Base-by-base conservation (phyloP, 2,888 invertebrate genomes). In the Athrips mouffetella region DNA sequence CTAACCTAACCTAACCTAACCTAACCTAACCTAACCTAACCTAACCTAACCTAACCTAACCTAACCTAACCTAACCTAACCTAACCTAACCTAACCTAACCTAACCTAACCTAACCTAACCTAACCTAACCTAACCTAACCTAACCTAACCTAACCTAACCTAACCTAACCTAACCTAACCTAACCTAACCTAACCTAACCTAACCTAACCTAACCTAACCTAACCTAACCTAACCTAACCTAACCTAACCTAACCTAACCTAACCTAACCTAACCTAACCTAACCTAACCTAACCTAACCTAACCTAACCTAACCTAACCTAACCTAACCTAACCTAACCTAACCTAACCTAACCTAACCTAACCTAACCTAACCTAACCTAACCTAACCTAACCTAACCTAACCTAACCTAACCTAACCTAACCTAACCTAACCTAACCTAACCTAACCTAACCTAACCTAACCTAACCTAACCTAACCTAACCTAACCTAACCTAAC, bases 401-500 rank as follows among this genome's bases (percentile, higher is more conserved):
- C n/a, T n/a, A n/a, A n/a, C n/a, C n/a, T n/a, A 35, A 35, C 35
- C 35, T 18, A 35, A 35, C 50, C 47, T 47, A 50, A 50, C 50
- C 50, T 50, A 50, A 50, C 50, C 47, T 47, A 50, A 50, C 51
- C 50, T 47, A 48, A 51, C 48, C 48, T 48, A 51, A 51, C 51
- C 51, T 51, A 51, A n/a, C n/a, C n/a, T n/a, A n/a, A n/a, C n/a
- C n/a, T n/a, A 51, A 47, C 51, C 47, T 35, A 35, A 35, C 35
- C 20, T 18, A 35, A 35, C 35, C 35, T 35, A 35, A 35, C 16
- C 35, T 18, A 18, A 35, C n/a, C n/a, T n/a, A n/a, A n/a, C n/a
- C n/a, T n/a, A 51, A 51, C 51, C 51, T 51, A 51, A 51, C 51
- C 48, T 48, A 51, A 51, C 51, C 51, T 48, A 51, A 51, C 48